phyloP scores from a whole-genome alignment of 2,797 vertebrate species.

The Enteromius treurensis region DNA sequence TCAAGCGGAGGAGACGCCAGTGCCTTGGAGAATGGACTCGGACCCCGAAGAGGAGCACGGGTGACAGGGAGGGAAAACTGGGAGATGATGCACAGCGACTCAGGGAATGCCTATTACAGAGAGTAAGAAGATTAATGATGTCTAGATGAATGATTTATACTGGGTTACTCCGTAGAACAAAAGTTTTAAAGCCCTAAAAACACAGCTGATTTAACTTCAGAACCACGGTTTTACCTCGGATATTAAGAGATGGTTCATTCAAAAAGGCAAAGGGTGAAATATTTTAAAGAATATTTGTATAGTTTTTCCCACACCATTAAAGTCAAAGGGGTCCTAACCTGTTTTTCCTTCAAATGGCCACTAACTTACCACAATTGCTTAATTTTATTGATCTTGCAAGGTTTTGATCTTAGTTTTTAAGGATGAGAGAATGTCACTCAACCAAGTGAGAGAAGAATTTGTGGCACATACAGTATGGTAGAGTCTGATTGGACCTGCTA shows the following conservation, averaged over 20 bases:
- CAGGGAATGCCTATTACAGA: conserved; percentile 78
- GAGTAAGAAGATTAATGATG: conserved; percentile 66
- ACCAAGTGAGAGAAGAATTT: neutral
- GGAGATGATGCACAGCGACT: conserved; percentile 77
- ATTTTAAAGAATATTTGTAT: neutral
- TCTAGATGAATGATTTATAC: conserved; percentile 6
- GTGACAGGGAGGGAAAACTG: conserved; percentile 70
- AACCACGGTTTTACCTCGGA: neutral
- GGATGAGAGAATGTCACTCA: neutral
- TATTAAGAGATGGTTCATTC: neutral
- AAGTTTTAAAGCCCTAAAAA: neutral
- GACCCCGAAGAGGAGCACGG: conserved; percentile 43
- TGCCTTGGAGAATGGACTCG: conserved; percentile 65
- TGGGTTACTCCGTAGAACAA: neutral
- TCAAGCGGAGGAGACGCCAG: conserved; percentile 65
- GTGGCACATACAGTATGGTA: neutral
- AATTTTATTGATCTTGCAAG: neutral
- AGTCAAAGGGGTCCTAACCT: neutral
- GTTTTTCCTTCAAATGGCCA: neutral
- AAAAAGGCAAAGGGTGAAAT: neutral
- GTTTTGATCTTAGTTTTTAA: neutral
- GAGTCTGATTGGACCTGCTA: neutral
- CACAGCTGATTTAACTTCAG: neutral
- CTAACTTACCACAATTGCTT: neutral
- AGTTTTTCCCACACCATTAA: neutral